A percentile compares a stretch with the other conserved stretches of the same genome.
phyloP scores from a whole-genome alignment of 2,113 vertebrate species.

The Chloropsis cyanopogon region DNA sequence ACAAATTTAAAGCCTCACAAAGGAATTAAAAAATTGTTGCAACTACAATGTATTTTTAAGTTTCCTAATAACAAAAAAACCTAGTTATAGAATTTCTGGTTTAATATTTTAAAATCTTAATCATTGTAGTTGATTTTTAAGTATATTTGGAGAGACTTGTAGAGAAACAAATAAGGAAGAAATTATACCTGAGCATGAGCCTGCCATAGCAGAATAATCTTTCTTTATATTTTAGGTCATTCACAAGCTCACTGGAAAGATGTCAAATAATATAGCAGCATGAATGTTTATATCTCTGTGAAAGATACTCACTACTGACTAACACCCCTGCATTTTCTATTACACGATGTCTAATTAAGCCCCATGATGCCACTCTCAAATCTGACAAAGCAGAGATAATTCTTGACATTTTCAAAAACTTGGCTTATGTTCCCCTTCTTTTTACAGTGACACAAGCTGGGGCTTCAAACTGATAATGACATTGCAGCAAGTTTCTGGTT shows the following conservation, averaged over 20 bases:
- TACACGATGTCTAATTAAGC: constrained; percentile 72
- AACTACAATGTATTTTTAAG: background rate
- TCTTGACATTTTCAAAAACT: constrained; percentile 71
- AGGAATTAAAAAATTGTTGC: background rate
- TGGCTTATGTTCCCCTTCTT: constrained; percentile 57
- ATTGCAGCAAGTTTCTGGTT: constrained; percentile 13
- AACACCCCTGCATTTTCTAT: constrained; percentile 67
- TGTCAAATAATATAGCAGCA: constrained; percentile 42
- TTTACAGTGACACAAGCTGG: constrained; percentile 56
- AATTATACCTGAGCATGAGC: background rate
- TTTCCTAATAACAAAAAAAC: background rate
- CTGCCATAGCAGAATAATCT: constrained; percentile 37
- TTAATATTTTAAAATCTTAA: background rate
- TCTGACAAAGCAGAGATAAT: constrained; percentile 69
- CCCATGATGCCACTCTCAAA: constrained; percentile 67
- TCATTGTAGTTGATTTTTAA: background rate
- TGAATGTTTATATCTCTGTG: constrained; percentile 68
- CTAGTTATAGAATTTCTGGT: background rate
- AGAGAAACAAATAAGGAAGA: background rate
- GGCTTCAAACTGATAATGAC: constrained; percentile 52
- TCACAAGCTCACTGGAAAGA: constrained; percentile 46
- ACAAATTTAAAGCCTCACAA: background rate
- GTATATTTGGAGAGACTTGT: background rate
- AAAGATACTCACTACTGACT: constrained; percentile 63
- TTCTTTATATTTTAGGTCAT: constrained; percentile 66